A percentile compares a stretch with the other conserved stretches of the same genome.
Evolutionary conservation across 2,113 vertebrate genomes (phyloP).

Genomic region (Vombatus ursinus): DNA sequence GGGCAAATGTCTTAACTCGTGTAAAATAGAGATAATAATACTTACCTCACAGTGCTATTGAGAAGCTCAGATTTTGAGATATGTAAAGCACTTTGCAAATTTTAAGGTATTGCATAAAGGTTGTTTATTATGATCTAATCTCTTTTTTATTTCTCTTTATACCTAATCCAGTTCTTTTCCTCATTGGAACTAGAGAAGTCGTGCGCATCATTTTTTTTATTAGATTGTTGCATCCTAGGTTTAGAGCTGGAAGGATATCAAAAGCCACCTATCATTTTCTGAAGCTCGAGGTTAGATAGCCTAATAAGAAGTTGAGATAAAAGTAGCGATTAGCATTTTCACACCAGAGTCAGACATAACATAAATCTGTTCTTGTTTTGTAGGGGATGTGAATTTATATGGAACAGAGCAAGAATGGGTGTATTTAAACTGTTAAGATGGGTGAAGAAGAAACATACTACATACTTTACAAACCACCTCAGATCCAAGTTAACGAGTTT

Average conservation of each 20-base stretch:
- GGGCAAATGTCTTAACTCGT: neutral
- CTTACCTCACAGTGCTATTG: neutral
- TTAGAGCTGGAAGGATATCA: neutral
- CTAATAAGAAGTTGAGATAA: neutral
- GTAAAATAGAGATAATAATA: neutral
- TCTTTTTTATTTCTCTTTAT: neutral
- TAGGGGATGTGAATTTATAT: neutral
- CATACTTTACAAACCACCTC: neutral
- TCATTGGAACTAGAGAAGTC: neutral
- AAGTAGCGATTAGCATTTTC: neutral
- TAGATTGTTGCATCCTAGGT: neutral
- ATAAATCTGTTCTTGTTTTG: neutral
- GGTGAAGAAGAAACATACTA: slow-evolving; percentile 6
- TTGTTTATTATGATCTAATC: neutral
- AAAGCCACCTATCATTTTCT: neutral
- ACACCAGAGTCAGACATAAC: neutral
- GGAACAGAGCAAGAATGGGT: neutral
- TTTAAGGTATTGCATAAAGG: neutral
- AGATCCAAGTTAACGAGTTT: neutral
- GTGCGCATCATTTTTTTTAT: neutral
- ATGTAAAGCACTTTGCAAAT: neutral
- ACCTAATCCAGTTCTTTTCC: neutral
- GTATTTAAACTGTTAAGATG: neutral
- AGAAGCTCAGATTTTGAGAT: neutral
- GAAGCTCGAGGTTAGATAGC: neutral